Conservation (phyloP, 2,797 vertebrate genomes). For the Sebastes cheni region DNA sequence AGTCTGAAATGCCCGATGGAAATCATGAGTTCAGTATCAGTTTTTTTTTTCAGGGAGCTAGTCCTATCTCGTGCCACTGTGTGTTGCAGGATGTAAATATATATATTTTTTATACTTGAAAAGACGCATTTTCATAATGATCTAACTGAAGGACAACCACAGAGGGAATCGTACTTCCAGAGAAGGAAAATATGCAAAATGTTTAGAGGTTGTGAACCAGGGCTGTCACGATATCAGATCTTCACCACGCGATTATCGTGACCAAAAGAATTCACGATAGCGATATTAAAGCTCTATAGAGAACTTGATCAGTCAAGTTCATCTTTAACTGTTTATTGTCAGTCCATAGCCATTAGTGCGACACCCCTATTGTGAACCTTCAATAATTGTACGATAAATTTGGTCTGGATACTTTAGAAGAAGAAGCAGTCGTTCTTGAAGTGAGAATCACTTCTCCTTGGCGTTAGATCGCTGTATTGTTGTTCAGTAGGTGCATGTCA, state of each 20-base stretch:
- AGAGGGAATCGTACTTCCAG: not conserved
- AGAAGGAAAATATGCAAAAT: not conserved
- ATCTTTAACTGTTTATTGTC: too few relatives aligned
- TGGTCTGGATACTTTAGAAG: not conserved
- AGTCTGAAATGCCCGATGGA: not conserved
- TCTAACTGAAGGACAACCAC: not conserved
- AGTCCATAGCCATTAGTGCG: too few relatives aligned
- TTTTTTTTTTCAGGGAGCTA: not conserved
- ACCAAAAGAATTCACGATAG: too few relatives aligned
- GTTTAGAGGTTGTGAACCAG: not conserved
- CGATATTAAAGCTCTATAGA: too few relatives aligned
- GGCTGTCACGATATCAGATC: not conserved
- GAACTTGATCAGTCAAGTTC: too few relatives aligned
- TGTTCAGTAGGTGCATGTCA: not conserved
- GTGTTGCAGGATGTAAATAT: not conserved
- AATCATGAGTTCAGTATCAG: not conserved
- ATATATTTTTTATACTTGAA: not conserved
- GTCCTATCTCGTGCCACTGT: not conserved
- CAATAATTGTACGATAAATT: not conserved
- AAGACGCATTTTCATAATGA: not conserved
- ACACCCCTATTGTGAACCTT: not conserved
- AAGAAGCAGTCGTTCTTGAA: not conserved
- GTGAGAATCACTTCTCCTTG: not conserved
- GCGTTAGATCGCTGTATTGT: not conserved
- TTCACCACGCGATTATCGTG: too few relatives aligned